phyloP scores from a whole-genome alignment of 2,888 invertebrate genomes.

The Noctua comes region DNA sequence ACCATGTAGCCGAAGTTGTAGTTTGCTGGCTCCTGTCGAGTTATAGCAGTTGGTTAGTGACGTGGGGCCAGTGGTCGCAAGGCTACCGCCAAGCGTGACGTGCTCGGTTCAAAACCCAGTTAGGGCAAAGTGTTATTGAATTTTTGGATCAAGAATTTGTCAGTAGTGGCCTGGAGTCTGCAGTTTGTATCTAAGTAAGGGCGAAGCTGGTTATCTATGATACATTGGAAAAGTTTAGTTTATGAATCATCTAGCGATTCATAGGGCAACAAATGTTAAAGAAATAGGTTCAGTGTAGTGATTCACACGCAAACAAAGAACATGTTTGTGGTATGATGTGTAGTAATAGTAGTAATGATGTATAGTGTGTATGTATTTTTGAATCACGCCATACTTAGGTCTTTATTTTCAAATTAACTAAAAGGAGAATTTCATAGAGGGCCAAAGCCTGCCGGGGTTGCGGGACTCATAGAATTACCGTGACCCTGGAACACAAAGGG shows the following conservation, averaged over 20 bases:
- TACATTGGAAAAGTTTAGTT: too few relatives aligned
- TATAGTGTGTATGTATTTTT: too few relatives aligned
- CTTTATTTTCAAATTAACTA: too few relatives aligned
- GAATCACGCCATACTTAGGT: too few relatives aligned
- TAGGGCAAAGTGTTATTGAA: neutral
- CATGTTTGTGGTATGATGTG: neutral
- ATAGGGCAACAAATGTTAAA: neutral
- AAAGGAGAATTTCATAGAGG: too few relatives aligned
- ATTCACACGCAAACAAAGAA: neutral
- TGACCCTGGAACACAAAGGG: too few relatives aligned
- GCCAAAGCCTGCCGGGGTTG: too few relatives aligned
- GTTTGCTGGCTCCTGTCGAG: constrained; percentile 90
- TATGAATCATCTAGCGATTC: neutral
- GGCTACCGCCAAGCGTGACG: neutral
- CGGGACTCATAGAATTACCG: too few relatives aligned
- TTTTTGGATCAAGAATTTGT: neutral
- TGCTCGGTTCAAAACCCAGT: neutral
- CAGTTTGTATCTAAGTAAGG: neutral
- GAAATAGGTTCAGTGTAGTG: neutral
- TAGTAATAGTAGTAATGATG: too few relatives aligned
- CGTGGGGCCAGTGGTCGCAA: neutral
- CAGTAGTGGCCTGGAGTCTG: neutral
- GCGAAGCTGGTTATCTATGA: too few relatives aligned
- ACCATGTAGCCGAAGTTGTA: constrained; percentile 93
- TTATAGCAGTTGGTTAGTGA: neutral